Evolutionary conservation across 2,797 vertebrate species (phyloP), one percentile per base, ranked within the genome.

Genomic region (Typhlichthys subterraneus): DNA sequence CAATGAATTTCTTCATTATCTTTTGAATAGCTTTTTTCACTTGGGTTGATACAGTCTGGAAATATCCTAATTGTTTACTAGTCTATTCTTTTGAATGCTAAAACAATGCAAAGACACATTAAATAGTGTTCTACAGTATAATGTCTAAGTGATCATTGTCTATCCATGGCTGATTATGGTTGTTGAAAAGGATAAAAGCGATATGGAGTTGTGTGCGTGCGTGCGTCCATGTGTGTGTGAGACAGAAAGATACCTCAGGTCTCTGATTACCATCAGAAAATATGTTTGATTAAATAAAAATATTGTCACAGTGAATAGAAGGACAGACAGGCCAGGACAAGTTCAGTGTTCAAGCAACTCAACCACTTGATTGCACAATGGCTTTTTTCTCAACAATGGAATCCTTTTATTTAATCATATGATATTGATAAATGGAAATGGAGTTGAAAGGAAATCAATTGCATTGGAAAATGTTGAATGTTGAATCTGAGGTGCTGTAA

Each of bases 241-340:
- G 38, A 7, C 9, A 42, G 23, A 29, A 29, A 0, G 23, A 29
- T 29, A 83, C 75, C 76, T 9, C 17, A 9, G 31, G 59, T 52
- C 53, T 9, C 71, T 87, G 51, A 85, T 91, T 88, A 84, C 61
- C 88, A 90, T 90, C 29, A 83, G 61, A 91, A 91, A 85, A 67
- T 65, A 67, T 50, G 29, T 71, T 84, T 77, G 67, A 77, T 66
- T 64, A 78, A 76, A 54, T 56, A 49, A 33, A 38, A 54, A 17
- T 38, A 2, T 53, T 62, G 54, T 67, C 15, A 13, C 45, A 12
- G 52, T 65, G 61, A 29, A 70, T 70, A 59, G 71, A 72, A 65
- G 51, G 54, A 38, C 29, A 33, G 56, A 29, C 45, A 52, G 45
- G 58, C 53, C 49, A 72, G 76, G 65, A 65, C 65, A 29, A 29